Evolutionary conservation across 92 coral and sea anemone genomes (phyloP).

Genomic region (Hydrozoanthus gracilis): DNA sequence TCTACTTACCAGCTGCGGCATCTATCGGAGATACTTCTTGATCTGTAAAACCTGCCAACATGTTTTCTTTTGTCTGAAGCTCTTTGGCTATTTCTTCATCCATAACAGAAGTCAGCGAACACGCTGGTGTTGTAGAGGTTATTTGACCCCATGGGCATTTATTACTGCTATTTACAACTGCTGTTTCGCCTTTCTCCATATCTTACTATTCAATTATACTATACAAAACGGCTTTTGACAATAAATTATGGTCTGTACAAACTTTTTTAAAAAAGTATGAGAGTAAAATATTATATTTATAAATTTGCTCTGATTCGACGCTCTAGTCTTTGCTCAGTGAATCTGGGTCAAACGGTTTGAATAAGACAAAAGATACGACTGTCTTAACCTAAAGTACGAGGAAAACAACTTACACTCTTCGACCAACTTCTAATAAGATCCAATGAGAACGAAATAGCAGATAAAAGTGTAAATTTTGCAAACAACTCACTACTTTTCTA

Average conservation of each 20-base stretch:
- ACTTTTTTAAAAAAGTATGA: neutral
- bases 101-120: constrained; percentile 89
- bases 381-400: neutral
- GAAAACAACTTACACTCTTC: neutral
- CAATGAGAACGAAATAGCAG: neutral
- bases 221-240: constrained; percentile 15
- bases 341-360: neutral
- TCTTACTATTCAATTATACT: neutral
- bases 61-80: constrained; percentile 77
- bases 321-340: neutral
- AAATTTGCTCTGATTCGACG: neutral
- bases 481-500: neutral
- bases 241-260: constrained; percentile 25
- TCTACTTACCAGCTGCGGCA: constrained; percentile 17
- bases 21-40: constrained; percentile 53
- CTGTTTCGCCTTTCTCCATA: constrained; percentile 88
- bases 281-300: neutral
- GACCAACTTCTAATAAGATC: neutral
- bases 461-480: neutral
- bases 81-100: constrained; percentile 96
- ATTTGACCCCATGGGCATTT: constrained; percentile 87
- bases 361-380: too few species aligned
- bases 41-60: constrained; percentile 48
- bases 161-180: constrained; percentile 59
- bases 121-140: constrained; percentile 54